phyloP scores from a whole-genome alignment of 2,888 invertebrate genomes.

The Hedya salicella region DNA sequence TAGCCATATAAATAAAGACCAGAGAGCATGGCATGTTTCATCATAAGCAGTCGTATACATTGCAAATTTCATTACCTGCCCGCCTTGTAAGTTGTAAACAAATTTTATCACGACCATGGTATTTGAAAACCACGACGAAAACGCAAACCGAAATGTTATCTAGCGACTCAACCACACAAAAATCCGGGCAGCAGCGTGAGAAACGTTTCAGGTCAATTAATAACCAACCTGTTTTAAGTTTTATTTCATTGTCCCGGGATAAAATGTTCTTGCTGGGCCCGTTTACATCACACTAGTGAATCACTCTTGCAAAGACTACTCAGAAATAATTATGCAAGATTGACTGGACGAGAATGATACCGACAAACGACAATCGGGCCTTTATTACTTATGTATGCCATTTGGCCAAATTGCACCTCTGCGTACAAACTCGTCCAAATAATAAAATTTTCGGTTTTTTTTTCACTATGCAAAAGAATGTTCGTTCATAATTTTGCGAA shows the following conservation, averaged over 20 bases:
- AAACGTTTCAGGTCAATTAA: constrained; percentile 69
- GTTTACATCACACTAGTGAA: constrained; percentile 40
- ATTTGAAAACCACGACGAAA: constrained; percentile 32
- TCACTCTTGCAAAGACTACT: constrained; percentile 50
- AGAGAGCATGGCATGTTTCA: constrained; percentile 10
- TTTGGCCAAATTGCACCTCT: constrained; percentile 9
- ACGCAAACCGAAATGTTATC: constrained; percentile 37
- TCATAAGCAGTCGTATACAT: constrained; percentile 20
- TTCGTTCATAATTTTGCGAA: too few species aligned
- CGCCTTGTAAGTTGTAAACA: background rate
- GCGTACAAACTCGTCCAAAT: background rate
- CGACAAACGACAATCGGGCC: constrained; percentile 31
- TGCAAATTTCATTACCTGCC: constrained; percentile 8
- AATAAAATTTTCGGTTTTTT: background rate
- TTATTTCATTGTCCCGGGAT: constrained; percentile 63
- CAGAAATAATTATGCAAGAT: constrained; percentile 41
- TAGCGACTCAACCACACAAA: constrained; percentile 37
- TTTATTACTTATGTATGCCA: constrained; percentile 23
- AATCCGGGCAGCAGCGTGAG: constrained; percentile 58
- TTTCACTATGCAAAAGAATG: background rate
- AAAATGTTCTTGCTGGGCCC: constrained; percentile 51
- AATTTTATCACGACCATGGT: constrained; percentile 15
- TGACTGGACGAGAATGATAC: constrained; percentile 39
- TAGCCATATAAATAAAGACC: background rate
- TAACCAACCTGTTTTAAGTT: constrained; percentile 57